A percentile compares a stretch with the other conserved stretches of the same genome.
phyloP scores from a whole-genome alignment of 2,888 invertebrate genomes.

The Lepidochrysops patricia region DNA sequence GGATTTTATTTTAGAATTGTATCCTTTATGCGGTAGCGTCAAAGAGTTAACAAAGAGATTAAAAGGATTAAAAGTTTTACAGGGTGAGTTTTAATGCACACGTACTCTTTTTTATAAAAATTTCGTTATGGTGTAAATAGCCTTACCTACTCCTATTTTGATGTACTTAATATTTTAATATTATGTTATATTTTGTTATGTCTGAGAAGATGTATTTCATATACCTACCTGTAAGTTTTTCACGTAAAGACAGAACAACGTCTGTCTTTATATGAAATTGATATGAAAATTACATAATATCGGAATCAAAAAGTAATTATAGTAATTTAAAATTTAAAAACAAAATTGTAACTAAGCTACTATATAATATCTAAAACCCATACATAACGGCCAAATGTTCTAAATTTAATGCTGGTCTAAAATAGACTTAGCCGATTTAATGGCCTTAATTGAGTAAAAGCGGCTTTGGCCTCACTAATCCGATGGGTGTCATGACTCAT shows the following conservation, averaged over 20 bases:
- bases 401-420: constrained; percentile 8
- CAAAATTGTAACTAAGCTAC: background rate
- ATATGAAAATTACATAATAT: too few relatives aligned
- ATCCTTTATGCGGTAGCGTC: background rate
- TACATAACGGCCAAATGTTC: constrained; percentile 11
- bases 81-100: background rate
- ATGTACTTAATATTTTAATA: too few relatives aligned
- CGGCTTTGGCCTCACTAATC: constrained; percentile 23
- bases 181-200: too few relatives aligned
- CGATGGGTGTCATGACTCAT: constrained; percentile 19
- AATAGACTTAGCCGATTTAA: constrained; percentile 10
- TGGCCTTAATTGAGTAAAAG: constrained; percentile 26
- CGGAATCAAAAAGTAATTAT: too few relatives aligned
- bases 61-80: constrained; percentile 3
- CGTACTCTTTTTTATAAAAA: too few relatives aligned
- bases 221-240: too few relatives aligned
- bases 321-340: too few relatives aligned
- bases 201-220: too few relatives aligned
- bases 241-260: too few relatives aligned
- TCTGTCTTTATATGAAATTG: too few relatives aligned
- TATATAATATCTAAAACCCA: background rate
- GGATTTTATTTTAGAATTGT: background rate
- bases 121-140: too few relatives aligned
- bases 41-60: constrained; percentile 6
- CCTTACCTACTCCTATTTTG: too few relatives aligned